Evolutionary conservation across 2,888 invertebrate genomes (phyloP).

Genomic region (Chalcis sispes): DNA sequence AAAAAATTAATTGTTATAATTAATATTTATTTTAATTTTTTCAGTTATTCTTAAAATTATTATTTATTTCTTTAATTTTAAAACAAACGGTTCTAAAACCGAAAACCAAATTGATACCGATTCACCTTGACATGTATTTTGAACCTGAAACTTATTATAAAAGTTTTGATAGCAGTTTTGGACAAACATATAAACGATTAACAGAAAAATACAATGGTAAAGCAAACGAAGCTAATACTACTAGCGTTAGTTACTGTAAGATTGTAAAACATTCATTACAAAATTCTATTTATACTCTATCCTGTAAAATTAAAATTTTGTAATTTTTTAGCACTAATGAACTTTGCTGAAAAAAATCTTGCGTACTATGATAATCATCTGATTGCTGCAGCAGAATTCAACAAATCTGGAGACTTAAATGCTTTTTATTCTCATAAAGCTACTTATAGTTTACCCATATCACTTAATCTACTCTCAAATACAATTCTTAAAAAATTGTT

Average conservation of each 20-base stretch:
- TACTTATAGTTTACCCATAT: conserved; percentile 78
- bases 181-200: conserved; percentile 58
- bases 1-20: too few relatives aligned
- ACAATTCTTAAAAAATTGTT: conserved; percentile 68
- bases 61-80: conserved; percentile 36
- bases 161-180: conserved; percentile 57
- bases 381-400: conserved; percentile 77
- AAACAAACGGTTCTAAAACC: conserved; percentile 22
- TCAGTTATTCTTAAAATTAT: background rate
- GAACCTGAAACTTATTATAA: conserved; percentile 67
- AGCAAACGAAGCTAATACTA: conserved; percentile 49
- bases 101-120: conserved; percentile 58
- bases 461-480: conserved; percentile 78
- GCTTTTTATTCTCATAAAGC: conserved; percentile 77
- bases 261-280: background rate
- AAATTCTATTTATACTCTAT: background rate
- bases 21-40: background rate
- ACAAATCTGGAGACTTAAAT: conserved; percentile 66
- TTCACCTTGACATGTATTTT: conserved; percentile 69
- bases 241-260: conserved; percentile 58
- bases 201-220: conserved; percentile 61
- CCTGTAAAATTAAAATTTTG: background rate
- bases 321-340: conserved; percentile 76
- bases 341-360: conserved; percentile 69
- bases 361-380: conserved; percentile 77